Percentiles rank a stretch among this genome's conserved stretches.
Evolutionary conservation across 53 echinoderm and acorn worm species (phyloP).

Genomic region (Stichopus horrens): DNA sequence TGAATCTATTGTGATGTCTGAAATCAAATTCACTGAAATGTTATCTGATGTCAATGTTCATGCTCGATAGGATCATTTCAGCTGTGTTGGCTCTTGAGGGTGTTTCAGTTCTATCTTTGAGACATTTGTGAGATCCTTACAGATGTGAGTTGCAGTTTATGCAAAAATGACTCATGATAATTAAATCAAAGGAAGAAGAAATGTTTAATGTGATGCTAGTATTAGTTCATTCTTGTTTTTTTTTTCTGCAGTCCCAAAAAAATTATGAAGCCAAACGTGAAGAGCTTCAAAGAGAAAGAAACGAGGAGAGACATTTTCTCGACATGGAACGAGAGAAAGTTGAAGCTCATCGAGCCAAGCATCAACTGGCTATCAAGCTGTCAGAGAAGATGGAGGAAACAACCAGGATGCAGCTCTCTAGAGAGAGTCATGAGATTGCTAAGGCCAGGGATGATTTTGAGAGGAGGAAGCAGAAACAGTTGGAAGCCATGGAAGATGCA

Average conservation of each 20-base stretch:
- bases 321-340: constrained; percentile 84
- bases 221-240: background rate
- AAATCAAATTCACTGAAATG: no score
- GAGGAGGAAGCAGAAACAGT: constrained; percentile 70
- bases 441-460: constrained; percentile 81
- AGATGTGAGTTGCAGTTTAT: no score
- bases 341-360: constrained; percentile 83
- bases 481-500: constrained; percentile 78
- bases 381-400: constrained; percentile 77
- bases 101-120: no score
- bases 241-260: constrained; percentile 59
- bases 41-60: no score
- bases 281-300: constrained; percentile 72
- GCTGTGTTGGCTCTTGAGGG: no score
- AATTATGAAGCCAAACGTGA: constrained; percentile 65
- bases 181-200: no score
- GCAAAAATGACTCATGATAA: no score
- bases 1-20: no score
- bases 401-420: constrained; percentile 53
- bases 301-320: constrained; percentile 81
- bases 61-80: no score
- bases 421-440: constrained; percentile 78
- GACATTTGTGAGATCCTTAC: no score
- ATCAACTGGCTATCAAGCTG: constrained; percentile 66
- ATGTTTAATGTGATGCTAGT: no score